phyloP scores from a whole-genome alignment of 2,113 vertebrate genomes.

The Apteryx mantelli region DNA sequence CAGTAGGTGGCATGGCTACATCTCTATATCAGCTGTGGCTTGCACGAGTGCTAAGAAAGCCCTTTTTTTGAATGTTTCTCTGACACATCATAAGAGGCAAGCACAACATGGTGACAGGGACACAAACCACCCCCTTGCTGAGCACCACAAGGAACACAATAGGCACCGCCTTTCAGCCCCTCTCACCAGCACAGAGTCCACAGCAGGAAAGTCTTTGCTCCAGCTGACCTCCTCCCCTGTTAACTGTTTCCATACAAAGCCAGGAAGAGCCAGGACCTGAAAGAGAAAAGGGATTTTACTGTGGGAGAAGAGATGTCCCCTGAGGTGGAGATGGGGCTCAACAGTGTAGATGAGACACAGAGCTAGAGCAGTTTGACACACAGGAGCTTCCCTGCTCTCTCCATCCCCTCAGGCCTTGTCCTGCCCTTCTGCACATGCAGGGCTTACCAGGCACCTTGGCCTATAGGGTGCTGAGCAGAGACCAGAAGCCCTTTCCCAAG shows the following conservation, averaged over 20 bases:
- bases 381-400: not conserved
- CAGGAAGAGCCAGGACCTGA: conserved; percentile 94
- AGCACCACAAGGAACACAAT: not conserved
- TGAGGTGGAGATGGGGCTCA: not conserved
- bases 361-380: not conserved
- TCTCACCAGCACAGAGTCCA: conserved; percentile 94
- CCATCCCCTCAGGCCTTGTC: not conserved
- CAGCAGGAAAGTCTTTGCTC: conserved; percentile 94
- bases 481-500: not conserved
- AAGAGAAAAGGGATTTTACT: not conserved
- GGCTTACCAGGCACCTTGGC: not conserved
- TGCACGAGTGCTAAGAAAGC: not conserved
- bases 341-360: not conserved
- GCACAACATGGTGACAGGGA: not conserved
- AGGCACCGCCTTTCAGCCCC: not conserved
- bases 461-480: not conserved
- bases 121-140: not conserved
- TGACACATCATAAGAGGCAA: not conserved
- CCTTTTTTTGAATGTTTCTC: not conserved
- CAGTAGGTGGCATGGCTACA: not conserved
- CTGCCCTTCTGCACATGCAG: not conserved
- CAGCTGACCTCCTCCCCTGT: conserved; percentile 93
- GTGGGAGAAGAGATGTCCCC: not conserved
- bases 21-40: not conserved
- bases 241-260: conserved; percentile 96